A percentile compares a stretch with the other conserved stretches of the same genome.
These are phyloP conservation scores for Perithous albicinctus DNA, from an alignment of 2,888 invertebrate species.

Conservation along the genomic window DNA sequence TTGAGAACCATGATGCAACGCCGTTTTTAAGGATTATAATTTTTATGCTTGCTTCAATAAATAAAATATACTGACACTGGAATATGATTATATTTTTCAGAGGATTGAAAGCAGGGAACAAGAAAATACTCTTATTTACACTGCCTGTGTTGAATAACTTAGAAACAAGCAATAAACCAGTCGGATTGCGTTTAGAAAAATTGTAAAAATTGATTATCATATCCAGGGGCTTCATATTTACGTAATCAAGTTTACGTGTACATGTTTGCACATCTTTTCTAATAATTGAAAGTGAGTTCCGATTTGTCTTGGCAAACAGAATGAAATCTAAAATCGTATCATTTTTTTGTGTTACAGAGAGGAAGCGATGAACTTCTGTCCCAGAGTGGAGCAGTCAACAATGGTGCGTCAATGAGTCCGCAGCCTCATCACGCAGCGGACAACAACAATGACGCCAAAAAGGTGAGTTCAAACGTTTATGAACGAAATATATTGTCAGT, in stretches of 20 bases:
- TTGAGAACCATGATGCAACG: neutral
- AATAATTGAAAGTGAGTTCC: neutral
- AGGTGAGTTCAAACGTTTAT: constrained; percentile 88
- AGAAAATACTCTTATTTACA: neutral
- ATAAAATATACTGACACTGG: no score
- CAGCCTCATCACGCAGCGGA: constrained; percentile 91
- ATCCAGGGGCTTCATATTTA: no score
- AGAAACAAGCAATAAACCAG: no score
- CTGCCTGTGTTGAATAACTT: no score
- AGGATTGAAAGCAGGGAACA: neutral
- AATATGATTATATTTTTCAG: neutral
- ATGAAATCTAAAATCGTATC: constrained; percentile 65
- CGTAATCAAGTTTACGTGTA: no score
- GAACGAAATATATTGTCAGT: neutral
- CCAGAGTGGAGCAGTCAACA: constrained; percentile 95
- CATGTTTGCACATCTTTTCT: neutral
- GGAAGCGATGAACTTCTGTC: constrained; percentile 99
- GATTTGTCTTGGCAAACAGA: neutral
- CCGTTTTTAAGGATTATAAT: neutral
- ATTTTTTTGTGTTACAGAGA: constrained; percentile 89
- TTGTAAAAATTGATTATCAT: no score
- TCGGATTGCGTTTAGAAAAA: no score
- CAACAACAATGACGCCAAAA: constrained; percentile 98
- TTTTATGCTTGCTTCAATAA: neutral
- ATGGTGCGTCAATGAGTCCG: constrained; percentile 96